Percentiles rank a stretch among this genome's conserved stretches.
phyloP scores from a whole-genome alignment of 2,888 invertebrate genomes.

The Chrysomela aeneicollis region DNA sequence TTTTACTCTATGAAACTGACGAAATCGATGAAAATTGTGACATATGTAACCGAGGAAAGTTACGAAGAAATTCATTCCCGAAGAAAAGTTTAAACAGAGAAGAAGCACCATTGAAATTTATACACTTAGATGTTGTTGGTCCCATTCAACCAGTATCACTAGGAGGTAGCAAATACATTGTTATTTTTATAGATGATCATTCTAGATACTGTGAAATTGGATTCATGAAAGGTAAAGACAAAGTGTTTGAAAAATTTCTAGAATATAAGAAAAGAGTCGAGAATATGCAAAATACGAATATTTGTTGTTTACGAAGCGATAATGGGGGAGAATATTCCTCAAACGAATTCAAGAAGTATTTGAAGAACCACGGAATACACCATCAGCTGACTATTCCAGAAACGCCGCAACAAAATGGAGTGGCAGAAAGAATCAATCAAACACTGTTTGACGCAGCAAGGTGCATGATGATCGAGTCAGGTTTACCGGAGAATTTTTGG shows the following conservation, averaged over 20 bases:
- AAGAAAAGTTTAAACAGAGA: background rate
- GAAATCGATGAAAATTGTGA: no score
- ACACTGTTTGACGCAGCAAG: no score
- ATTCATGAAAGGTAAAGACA: background rate
- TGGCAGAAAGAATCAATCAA: no score
- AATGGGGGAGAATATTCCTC: slow-evolving; percentile 8
- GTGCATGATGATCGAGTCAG: no score
- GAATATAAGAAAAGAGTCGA: background rate
- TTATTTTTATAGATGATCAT: slow-evolving; percentile 52
- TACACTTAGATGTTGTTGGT: slow-evolving; percentile 29
- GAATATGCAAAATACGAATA: background rate
- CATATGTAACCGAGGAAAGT: background rate
- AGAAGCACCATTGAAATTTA: background rate
- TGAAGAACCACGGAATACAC: no score
- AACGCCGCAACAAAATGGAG: no score
- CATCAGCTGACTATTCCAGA: no score
- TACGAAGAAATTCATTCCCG: background rate
- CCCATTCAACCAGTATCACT: slow-evolving; percentile 47
- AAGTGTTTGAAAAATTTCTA: background rate
- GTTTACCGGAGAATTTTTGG: no score
- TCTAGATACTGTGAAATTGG: slow-evolving; percentile 36
- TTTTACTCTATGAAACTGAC: no score
- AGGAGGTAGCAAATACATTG: slow-evolving; percentile 45
- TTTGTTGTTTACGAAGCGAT: background rate
- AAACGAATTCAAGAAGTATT: background rate